Percentiles rank a stretch among this genome's conserved stretches.
These are phyloP conservation scores for Clinocottus analis DNA, from an alignment of 2,113 vertebrate species.

Conservation along the genomic window DNA sequence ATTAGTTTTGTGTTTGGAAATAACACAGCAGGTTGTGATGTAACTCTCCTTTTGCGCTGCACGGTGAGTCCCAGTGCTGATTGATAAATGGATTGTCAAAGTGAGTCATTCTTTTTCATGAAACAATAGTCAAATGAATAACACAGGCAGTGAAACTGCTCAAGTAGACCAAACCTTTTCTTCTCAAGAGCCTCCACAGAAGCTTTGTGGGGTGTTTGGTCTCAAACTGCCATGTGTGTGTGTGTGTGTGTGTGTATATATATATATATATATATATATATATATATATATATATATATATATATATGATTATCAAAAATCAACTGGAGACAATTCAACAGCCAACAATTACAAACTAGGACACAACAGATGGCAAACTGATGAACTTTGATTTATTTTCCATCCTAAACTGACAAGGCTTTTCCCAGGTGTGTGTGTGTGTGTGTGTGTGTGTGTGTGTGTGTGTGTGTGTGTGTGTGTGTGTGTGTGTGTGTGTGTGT, in stretches of 20 bases:
- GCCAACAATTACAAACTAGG: constrained; percentile 56
- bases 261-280: too few relatives aligned
- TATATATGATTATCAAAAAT: constrained; percentile 37
- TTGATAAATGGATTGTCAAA: constrained; percentile 1
- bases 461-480: constrained; percentile 43
- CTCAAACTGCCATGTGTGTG: neutral
- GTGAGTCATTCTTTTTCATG: constrained; percentile 13
- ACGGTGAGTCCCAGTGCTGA: neutral
- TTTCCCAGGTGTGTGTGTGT: constrained; percentile 36
- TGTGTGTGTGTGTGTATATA: too few relatives aligned
- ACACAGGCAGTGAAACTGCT: neutral
- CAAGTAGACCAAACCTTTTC: neutral
- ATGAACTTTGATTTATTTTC: constrained; percentile 58
- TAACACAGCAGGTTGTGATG: constrained; percentile 28
- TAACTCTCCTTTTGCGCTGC: neutral
- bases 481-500: constrained; percentile 25
- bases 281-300: too few relatives aligned
- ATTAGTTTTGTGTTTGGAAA: neutral
- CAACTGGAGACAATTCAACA: constrained; percentile 30
- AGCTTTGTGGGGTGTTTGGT: constrained; percentile 16
- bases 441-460: constrained; percentile 43
- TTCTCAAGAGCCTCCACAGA: constrained; percentile 4
- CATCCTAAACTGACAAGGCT: constrained; percentile 29
- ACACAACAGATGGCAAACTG: constrained; percentile 68
- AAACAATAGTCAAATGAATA: constrained; percentile 14